phyloP scores from a whole-genome alignment of 2,797 vertebrate species.

The Myripristis jacobus region DNA sequence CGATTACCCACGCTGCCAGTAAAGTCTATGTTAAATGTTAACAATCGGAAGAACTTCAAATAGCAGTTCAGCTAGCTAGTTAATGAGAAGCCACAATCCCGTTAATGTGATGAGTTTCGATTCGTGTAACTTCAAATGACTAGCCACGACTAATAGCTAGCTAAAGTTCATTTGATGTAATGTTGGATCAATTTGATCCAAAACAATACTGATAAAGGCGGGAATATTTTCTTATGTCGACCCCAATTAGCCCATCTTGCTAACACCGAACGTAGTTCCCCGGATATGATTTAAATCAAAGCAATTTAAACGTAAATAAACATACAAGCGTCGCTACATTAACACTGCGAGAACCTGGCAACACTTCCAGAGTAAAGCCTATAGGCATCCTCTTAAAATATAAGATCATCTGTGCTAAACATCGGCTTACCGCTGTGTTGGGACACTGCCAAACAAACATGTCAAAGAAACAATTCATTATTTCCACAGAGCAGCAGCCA shows the following conservation, averaged over 20 bases:
- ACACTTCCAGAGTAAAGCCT: background rate
- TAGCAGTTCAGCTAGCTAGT: background rate
- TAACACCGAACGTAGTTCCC: background rate
- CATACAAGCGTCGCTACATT: slow-evolving; percentile 15
- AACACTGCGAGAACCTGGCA: slow-evolving; percentile 23
- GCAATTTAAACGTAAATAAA: background rate
- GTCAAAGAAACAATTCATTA: slow-evolving; percentile 29
- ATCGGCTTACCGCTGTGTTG: background rate
- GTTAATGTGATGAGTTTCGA: background rate
- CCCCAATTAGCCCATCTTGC: background rate
- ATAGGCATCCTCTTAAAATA: no score
- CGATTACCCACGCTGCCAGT: background rate
- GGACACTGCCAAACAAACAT: slow-evolving; percentile 18
- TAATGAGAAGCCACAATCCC: background rate
- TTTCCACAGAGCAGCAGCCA: slow-evolving; percentile 51
- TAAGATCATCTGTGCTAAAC: no score
- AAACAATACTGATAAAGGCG: background rate
- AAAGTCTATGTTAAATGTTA: background rate
- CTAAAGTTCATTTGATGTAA: background rate
- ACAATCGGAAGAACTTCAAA: background rate
- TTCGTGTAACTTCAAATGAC: background rate
- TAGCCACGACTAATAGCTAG: background rate
- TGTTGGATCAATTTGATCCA: background rate
- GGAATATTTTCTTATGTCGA: background rate
- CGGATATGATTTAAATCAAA: slow-evolving; percentile 15